Conservation (phyloP, 2,113 vertebrate species). For the Labeo rohita region DNA sequence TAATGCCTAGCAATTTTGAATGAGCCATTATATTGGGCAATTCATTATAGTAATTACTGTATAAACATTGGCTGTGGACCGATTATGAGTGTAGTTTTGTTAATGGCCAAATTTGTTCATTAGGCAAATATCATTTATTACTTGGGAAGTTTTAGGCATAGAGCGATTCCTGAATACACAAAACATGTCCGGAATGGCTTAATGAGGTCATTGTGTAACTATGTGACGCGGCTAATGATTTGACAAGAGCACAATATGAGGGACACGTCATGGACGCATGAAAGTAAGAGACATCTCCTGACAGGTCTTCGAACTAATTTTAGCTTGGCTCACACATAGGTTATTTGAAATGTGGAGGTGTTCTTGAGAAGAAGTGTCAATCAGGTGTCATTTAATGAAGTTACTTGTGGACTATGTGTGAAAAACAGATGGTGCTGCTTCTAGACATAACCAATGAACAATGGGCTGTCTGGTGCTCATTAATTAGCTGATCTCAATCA, state of each 20-base stretch:
- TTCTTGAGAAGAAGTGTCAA: not conserved
- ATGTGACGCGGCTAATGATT: not conserved
- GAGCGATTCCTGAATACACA: not conserved
- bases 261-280: not conserved
- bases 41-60: slow-evolving; percentile 22
- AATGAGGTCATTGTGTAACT: not conserved
- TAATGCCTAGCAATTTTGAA: slow-evolving; percentile 16
- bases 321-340: not conserved
- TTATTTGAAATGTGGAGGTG: not conserved
- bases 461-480: slow-evolving; percentile 71
- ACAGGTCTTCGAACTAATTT: not conserved
- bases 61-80: slow-evolving; percentile 28
- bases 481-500: slow-evolving; percentile 69
- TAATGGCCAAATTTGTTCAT: slow-evolving; percentile 21
- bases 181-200: not conserved
- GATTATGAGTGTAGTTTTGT: slow-evolving; percentile 15
- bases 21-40: slow-evolving; percentile 16
- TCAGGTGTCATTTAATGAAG: slow-evolving; percentile 20
- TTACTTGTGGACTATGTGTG: slow-evolving; percentile 53
- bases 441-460: slow-evolving; percentile 72
- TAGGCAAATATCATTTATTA: not conserved
- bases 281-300: too few species aligned
- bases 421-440: slow-evolving; percentile 75
- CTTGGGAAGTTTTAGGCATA: slow-evolving; percentile 13
- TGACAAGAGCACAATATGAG: not conserved